Percentiles rank a stretch among this genome's conserved stretches.
Conservation (phyloP, 2,797 vertebrate genomes). For the Etheostoma nigrum region DNA sequence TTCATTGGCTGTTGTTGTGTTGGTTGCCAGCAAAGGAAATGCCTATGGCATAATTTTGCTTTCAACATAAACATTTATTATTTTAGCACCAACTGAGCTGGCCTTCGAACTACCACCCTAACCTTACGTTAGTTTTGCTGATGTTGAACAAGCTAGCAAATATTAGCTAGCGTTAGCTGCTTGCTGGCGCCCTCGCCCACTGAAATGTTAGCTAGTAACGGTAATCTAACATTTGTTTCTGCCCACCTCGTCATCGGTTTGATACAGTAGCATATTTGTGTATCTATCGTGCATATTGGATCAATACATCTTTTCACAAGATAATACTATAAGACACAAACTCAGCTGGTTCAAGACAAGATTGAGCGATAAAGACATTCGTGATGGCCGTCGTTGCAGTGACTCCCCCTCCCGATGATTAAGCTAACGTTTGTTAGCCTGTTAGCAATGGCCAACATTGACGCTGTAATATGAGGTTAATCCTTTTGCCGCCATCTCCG, state of each 20-base stretch:
- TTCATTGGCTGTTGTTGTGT: not conserved
- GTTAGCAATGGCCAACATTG: constrained; percentile 57
- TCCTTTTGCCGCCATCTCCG: not conserved
- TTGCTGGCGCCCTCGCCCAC: constrained; percentile 76
- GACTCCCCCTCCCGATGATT: constrained; percentile 74
- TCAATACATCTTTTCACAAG: accelerated
- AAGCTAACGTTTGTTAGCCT: constrained; percentile 73
- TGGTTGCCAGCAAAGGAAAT: not conserved
- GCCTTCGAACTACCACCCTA: constrained; percentile 47
- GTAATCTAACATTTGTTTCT: constrained; percentile 5
- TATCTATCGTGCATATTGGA: not conserved
- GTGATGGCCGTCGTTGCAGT: constrained; percentile 80
- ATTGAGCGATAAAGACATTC: constrained; percentile 73
- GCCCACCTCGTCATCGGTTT: constrained; percentile 17
- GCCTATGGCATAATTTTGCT: not conserved
- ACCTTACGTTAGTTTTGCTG: constrained; percentile 50
- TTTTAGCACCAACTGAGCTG: not conserved
- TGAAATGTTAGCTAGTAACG: constrained; percentile 24
- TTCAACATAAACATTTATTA: not conserved
- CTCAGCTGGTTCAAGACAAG: constrained; percentile 50
- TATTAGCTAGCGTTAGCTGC: constrained; percentile 63
- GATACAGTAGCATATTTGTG: accelerated
- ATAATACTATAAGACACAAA: not conserved
- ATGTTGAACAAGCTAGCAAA: constrained; percentile 63
- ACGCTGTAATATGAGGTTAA: constrained; percentile 53